Conservation (phyloP, 2,113 vertebrate species). For the Ptyas mucosa region DNA sequence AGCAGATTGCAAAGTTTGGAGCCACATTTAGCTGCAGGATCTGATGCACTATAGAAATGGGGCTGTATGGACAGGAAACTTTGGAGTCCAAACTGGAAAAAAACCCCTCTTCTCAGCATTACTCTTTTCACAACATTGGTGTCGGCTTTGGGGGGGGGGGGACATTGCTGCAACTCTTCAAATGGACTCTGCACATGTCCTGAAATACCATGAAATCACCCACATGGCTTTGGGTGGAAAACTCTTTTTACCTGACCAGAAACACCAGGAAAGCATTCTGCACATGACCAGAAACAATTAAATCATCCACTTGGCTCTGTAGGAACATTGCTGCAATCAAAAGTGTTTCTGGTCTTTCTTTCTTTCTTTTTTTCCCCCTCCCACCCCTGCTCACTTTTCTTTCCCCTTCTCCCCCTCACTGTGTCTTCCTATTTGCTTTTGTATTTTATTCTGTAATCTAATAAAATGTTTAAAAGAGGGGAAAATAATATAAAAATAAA, state of each 20-base stretch:
- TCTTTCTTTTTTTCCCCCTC: no score
- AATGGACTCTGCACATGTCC: not conserved
- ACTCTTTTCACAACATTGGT: not conserved
- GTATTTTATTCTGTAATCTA: no score
- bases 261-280: no score
- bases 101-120: not conserved
- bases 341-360: not conserved
- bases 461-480: no score
- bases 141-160: not conserved
- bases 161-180: not conserved
- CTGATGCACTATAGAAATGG: not conserved
- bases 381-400: no score
- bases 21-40: not conserved
- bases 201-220: no score
- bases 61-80: not conserved
- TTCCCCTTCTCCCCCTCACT: no score
- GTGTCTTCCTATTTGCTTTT: no score
- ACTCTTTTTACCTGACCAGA: no score
- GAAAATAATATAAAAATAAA: no score
- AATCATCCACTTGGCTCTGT: not conserved
- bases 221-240: no score
- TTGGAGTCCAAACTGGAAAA: not conserved
- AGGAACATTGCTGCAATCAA: not conserved
- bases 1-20: not conserved
- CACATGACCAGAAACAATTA: not conserved